phyloP scores from a whole-genome alignment of 1,140 invertebrate genomes.

The Zaprionus gabonicus region DNA sequence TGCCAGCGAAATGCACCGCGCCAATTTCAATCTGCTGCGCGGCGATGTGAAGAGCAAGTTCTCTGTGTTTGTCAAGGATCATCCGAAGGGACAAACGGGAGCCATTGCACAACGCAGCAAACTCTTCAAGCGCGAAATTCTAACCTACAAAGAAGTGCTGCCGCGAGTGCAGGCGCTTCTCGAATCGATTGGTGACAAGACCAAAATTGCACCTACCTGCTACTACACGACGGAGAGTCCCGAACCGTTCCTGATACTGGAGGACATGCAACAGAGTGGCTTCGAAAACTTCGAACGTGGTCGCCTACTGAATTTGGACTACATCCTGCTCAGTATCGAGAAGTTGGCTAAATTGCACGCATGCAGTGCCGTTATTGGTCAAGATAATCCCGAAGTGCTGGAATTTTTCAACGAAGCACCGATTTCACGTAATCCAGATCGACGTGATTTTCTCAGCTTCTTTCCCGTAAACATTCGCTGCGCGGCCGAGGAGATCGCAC shows the following conservation, averaged over 20 bases:
- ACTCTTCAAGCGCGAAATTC: slow-evolving; percentile 79
- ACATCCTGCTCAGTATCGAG: slow-evolving; percentile 81
- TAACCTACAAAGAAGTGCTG: slow-evolving; percentile 78
- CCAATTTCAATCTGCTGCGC: slow-evolving; percentile 69
- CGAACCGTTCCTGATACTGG: slow-evolving; percentile 76
- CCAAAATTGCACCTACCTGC: slow-evolving; percentile 76
- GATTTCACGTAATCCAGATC: slow-evolving; percentile 79
- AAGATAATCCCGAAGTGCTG: slow-evolving; percentile 67
- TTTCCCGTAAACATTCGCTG: slow-evolving; percentile 81
- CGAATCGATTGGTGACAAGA: slow-evolving; percentile 72
- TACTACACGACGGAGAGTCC: slow-evolving; percentile 82
- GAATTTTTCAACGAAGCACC: slow-evolving; percentile 79
- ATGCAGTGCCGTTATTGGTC: slow-evolving; percentile 83
- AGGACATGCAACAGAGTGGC: slow-evolving; percentile 69
- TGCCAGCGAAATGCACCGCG: slow-evolving; percentile 81
- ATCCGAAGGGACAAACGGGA: slow-evolving; percentile 78
- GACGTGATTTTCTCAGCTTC: slow-evolving; percentile 77
- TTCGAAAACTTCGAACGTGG: slow-evolving; percentile 77
- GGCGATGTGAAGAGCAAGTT: slow-evolving; percentile 70
- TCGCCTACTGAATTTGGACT: slow-evolving; percentile 79
- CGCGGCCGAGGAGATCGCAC: slow-evolving; percentile 76
- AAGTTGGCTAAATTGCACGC: slow-evolving; percentile 87
- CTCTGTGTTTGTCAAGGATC: slow-evolving; percentile 80
- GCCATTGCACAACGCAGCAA: slow-evolving; percentile 77
- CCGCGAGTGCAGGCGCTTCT: slow-evolving; percentile 70